phyloP scores from a whole-genome alignment of 1,140 invertebrate genomes.

The Platyura marginata region DNA sequence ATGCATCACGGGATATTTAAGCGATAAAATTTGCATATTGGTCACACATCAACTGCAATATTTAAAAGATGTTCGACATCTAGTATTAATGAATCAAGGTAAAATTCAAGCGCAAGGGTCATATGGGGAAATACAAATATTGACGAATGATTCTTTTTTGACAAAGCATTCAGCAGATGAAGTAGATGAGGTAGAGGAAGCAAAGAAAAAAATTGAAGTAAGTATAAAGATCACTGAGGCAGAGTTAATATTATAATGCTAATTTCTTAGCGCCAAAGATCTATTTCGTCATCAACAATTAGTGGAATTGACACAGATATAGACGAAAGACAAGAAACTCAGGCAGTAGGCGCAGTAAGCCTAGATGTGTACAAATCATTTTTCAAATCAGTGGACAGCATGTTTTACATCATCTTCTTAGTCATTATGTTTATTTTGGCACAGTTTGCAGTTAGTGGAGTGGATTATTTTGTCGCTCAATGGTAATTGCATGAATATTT shows the following conservation, averaged over 20 bases:
- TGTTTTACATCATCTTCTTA: slow-evolving; percentile 34
- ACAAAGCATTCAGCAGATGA: not conserved
- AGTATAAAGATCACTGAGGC: not conserved
- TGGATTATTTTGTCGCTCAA: slow-evolving; percentile 59
- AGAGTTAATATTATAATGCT: not conserved
- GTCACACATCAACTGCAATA: slow-evolving; percentile 82
- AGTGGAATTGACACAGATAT: slow-evolving; percentile 21
- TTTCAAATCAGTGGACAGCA: slow-evolving; percentile 43
- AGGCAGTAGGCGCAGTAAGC: slow-evolving; percentile 23
- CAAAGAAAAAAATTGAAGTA: not conserved
- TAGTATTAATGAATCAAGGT: slow-evolving; percentile 41
- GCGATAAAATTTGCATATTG: slow-evolving; percentile 48
- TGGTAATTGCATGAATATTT: slow-evolving; percentile 35
- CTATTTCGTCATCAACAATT: slow-evolving; percentile 13
- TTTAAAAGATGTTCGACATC: slow-evolving; percentile 51
- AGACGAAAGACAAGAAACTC: slow-evolving; percentile 23
- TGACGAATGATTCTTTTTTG: not conserved
- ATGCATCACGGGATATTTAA: slow-evolving; percentile 44
- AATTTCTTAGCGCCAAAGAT: not conserved
- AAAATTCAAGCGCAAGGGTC: slow-evolving; percentile 20
- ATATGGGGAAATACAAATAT: slow-evolving; percentile 15
- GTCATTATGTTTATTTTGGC: slow-evolving; percentile 40
- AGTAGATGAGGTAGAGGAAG: not conserved
- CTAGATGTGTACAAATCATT: slow-evolving; percentile 42
- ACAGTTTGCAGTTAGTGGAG: slow-evolving; percentile 44